A percentile compares a stretch with the other conserved stretches of the same genome.
Evolutionary conservation across 2,888 invertebrate species (phyloP).

Genomic region (Lochmaea crataegi): DNA sequence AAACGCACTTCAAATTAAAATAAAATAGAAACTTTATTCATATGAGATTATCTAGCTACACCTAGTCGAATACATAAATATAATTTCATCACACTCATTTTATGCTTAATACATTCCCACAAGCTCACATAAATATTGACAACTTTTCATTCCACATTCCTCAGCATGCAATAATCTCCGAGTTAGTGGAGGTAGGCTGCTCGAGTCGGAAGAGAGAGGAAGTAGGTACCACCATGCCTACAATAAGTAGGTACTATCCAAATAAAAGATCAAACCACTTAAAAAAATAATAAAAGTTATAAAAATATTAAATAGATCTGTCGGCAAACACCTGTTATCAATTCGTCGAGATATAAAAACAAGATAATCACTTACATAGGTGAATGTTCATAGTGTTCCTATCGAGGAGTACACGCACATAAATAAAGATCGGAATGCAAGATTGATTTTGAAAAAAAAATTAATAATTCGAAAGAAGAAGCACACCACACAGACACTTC

Average conservation of each 20-base stretch:
- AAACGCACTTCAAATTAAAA: not conserved
- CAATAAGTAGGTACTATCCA: not conserved
- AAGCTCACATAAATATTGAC: constrained; percentile 43
- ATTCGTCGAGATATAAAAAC: not conserved
- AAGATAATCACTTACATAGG: constrained; percentile 23
- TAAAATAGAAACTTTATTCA: not conserved
- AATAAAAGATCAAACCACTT: not conserved
- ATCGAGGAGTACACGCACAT: constrained; percentile 13
- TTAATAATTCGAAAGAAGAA: constrained; percentile 3
- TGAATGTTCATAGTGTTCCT: not conserved
- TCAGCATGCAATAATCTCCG: constrained; percentile 17
- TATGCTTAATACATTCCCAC: constrained; percentile 21
- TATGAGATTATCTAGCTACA: constrained; percentile 18
- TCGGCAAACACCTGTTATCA: constrained; percentile 9
- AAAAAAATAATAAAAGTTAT: constrained; percentile 12
- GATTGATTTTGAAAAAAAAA: not conserved
- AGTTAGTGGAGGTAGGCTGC: constrained; percentile 7
- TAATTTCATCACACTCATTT: constrained; percentile 28
- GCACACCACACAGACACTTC: not conserved
- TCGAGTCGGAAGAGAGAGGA: not conserved
- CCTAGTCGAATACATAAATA: constrained; percentile 27
- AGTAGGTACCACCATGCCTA: not conserved
- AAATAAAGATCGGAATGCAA: constrained; percentile 11
- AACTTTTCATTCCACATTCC: constrained; percentile 47
- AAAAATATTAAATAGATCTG: not conserved